Conservation (phyloP, 2,888 invertebrate genomes). For the Caenorhabditis doughertyi region DNA sequence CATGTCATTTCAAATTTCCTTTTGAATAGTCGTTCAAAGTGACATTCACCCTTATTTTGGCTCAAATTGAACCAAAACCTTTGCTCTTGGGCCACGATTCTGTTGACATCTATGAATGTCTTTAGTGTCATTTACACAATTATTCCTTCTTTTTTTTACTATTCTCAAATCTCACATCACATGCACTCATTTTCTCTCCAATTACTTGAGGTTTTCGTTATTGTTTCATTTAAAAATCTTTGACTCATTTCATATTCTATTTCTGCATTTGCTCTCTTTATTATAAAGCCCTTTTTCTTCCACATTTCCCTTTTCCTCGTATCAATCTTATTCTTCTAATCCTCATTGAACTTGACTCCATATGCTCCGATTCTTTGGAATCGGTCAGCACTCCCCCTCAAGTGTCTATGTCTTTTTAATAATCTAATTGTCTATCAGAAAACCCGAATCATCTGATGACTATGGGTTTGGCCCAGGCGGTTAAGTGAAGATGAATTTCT, state of each 20-base stretch:
- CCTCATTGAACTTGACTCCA: slow-evolving; percentile 56
- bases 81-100: not conserved
- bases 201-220: slow-evolving; percentile 2
- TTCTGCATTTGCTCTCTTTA: slow-evolving; percentile 6
- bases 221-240: slow-evolving; percentile 17
- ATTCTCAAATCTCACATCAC: slow-evolving; percentile 37
- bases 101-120: slow-evolving; percentile 10
- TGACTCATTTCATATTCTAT: slow-evolving; percentile 16
- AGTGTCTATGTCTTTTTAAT: slow-evolving; percentile 10
- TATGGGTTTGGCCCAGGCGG: slow-evolving; percentile 45
- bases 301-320: not conserved
- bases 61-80: not conserved
- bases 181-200: slow-evolving; percentile 9
- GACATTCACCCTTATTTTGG: slow-evolving; percentile 12
- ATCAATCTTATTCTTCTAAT: slow-evolving; percentile 43
- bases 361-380: slow-evolving; percentile 35
- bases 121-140: slow-evolving; percentile 47
- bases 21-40: slow-evolving; percentile 20
- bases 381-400: not conserved
- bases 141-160: slow-evolving; percentile 11
- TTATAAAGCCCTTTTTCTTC: slow-evolving; percentile 14
- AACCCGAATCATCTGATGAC: slow-evolving; percentile 28
- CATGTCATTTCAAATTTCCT: slow-evolving; percentile 24
- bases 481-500: too few species aligned
- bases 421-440: slow-evolving; percentile 46